Evolutionary conservation across 2,113 vertebrate genomes (phyloP).

Genomic region (Glaucidium brasilianum): DNA sequence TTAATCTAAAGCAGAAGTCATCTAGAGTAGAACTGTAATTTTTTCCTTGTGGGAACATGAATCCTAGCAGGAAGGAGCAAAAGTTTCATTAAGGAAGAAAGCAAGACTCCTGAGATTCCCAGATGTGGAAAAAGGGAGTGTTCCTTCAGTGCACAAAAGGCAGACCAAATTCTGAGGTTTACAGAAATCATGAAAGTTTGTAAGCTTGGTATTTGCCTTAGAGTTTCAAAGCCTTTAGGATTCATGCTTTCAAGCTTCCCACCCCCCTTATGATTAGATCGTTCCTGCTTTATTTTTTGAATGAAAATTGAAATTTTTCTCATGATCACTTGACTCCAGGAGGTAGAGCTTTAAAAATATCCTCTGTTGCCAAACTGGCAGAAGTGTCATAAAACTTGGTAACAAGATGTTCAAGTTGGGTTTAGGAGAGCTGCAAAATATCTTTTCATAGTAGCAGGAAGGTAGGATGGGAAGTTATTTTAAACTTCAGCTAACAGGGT

Average conservation of each 20-base stretch:
- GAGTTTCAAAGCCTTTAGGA: not conserved
- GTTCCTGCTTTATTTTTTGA: not conserved
- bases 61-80: not conserved
- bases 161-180: not conserved
- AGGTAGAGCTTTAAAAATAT: not conserved
- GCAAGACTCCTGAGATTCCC: not conserved
- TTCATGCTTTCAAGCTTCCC: not conserved
- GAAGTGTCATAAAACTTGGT: not conserved
- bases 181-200: not conserved
- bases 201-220: not conserved
- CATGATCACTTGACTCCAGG: not conserved
- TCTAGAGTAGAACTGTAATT: not conserved
- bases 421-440: not conserved
- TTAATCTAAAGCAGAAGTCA: not conserved
- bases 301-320: not conserved
- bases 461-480: not conserved
- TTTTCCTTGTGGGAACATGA: not conserved
- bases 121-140: not conserved
- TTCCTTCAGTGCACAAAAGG: not conserved
- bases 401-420: not conserved
- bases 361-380: not conserved
- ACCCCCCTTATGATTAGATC: not conserved
- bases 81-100: slow-evolving; percentile 24
- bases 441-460: not conserved
- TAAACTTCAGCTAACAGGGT: not conserved